A percentile compares a stretch with the other conserved stretches of the same genome.
These are phyloP conservation scores for Callyntrura sp. DNA, from an alignment of 2,888 invertebrate species.

Conservation along the genomic window DNA sequence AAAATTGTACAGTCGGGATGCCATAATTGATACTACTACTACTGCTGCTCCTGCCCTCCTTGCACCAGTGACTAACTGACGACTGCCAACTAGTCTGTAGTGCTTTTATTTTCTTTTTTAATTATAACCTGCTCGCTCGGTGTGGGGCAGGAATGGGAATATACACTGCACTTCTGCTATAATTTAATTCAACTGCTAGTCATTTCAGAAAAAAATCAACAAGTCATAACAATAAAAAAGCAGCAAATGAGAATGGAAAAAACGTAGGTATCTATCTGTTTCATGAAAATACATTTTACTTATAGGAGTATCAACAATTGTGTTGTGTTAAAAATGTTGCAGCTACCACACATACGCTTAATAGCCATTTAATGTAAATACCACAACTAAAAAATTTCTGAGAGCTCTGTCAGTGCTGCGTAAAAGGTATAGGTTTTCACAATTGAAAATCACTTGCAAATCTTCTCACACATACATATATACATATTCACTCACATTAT, in stretches of 20 bases:
- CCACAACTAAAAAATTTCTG: conserved; percentile 9
- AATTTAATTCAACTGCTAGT: neutral
- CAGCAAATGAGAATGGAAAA: conserved; percentile 26
- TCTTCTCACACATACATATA: conserved; percentile 38
- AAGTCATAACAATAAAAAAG: conserved; percentile 26
- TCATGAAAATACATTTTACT: neutral
- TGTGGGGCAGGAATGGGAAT: conserved; percentile 23
- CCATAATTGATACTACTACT: neutral
- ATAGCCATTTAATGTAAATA: conserved; percentile 48
- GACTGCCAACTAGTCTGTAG: neutral
- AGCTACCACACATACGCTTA: conserved; percentile 52
- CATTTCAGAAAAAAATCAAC: conserved; percentile 24
- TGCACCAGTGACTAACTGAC: neutral
- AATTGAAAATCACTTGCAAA: conserved; percentile 54
- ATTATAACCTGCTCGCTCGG: neutral
- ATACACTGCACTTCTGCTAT: neutral
- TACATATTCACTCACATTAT: conserved; percentile 3
- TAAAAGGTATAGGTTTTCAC: conserved; percentile 37
- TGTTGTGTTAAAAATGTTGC: neutral
- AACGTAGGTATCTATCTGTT: neutral
- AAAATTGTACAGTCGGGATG: neutral
- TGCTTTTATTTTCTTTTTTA: neutral
- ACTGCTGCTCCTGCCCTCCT: neutral
- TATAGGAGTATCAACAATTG: neutral
- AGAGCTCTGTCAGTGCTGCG: conserved; percentile 10